A percentile compares a stretch with the other conserved stretches of the same genome.
Conservation (phyloP, 64 coral and sea anemone genomes). For the Montipora efflorescens region DNA sequence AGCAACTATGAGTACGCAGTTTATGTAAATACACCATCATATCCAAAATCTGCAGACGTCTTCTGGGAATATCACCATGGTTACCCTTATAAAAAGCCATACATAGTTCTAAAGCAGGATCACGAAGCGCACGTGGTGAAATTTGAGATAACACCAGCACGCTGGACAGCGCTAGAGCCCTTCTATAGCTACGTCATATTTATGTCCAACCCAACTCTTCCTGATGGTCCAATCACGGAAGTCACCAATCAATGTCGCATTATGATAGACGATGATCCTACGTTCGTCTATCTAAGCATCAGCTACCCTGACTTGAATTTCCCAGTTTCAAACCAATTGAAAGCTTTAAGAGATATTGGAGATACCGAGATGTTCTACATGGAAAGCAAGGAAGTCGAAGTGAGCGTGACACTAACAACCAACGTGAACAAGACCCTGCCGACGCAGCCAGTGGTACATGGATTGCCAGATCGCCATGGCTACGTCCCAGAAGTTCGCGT, state of each 20-base stretch:
- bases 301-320: neutral
- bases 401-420: neutral
- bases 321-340: neutral
- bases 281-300: neutral
- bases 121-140: neutral
- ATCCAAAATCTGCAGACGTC: neutral
- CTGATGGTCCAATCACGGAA: neutral
- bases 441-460: neutral
- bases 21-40: neutral
- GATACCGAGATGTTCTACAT: neutral
- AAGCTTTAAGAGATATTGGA: neutral
- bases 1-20: neutral
- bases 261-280: neutral
- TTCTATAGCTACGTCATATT: neutral
- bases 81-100: neutral
- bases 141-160: neutral
- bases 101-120: neutral
- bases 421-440: neutral
- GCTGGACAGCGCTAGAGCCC: neutral
- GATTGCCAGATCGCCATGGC: neutral
- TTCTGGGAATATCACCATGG: neutral
- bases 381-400: neutral
- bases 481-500: neutral
- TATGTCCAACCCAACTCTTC: neutral
- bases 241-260: neutral